Conservation (phyloP, 2,797 vertebrate species). For the Eleutherodactylus coqui region DNA sequence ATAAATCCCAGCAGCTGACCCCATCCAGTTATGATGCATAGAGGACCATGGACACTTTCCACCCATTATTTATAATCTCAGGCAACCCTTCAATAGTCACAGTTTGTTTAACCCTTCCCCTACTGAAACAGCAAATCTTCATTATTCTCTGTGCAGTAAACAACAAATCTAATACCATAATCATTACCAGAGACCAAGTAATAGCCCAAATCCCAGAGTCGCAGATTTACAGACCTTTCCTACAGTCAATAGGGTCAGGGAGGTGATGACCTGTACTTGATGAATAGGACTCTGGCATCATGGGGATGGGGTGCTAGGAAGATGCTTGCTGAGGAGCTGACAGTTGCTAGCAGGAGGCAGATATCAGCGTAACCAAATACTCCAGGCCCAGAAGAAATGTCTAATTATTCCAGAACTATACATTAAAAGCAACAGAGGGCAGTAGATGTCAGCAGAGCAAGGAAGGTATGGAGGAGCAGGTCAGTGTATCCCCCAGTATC, state of each 20-base stretch:
- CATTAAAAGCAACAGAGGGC: background rate
- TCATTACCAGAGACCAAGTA: background rate
- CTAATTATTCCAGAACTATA: too few relatives aligned
- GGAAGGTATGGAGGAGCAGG: background rate
- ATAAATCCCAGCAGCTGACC: background rate
- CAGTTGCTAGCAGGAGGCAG: background rate
- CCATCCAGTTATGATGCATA: background rate
- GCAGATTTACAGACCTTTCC: background rate
- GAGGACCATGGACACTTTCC: background rate
- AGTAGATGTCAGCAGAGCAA: background rate
- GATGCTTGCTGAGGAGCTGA: too few relatives aligned
- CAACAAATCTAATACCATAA: background rate
- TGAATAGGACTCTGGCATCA: too few relatives aligned
- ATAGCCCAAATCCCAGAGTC: background rate
- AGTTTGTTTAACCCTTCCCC: background rate
- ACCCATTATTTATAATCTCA: background rate
- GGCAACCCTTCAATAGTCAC: background rate
- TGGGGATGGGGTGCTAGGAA: too few relatives aligned
- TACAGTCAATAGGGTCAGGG: background rate
- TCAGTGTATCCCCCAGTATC: background rate
- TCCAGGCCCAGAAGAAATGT: background rate
- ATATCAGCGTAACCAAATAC: background rate
- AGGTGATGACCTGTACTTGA: background rate
- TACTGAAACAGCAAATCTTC: background rate
- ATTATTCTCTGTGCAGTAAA: background rate